Percentiles rank a stretch among this genome's conserved stretches.
Conservation (phyloP, 2,797 vertebrate species). For the Champsocephalus gunnari region DNA sequence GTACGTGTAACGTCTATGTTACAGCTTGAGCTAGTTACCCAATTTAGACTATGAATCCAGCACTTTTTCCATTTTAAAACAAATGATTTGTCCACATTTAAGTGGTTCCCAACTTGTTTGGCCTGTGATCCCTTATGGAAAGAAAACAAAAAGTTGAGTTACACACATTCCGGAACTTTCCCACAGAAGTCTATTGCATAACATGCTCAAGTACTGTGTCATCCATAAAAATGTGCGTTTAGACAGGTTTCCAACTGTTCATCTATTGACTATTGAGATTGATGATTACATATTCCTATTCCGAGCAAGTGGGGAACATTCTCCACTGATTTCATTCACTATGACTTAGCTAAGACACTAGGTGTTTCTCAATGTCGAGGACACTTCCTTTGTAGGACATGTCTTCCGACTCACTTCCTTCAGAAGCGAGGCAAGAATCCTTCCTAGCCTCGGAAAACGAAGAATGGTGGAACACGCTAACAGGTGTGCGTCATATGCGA, state of each 20-base stretch:
- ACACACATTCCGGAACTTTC: conserved; percentile 13
- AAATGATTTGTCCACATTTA: background rate
- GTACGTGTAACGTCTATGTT: background rate
- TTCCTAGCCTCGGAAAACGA: too few species aligned
- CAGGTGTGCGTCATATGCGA: too few species aligned
- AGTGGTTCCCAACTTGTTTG: too few species aligned
- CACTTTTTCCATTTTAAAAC: background rate
- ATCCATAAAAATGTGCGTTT: conserved; percentile 5
- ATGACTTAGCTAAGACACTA: conserved; percentile 17
- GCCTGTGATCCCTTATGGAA: too few species aligned
- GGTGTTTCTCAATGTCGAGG: too few species aligned
- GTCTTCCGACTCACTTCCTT: too few species aligned
- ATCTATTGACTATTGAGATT: conserved; percentile 1
- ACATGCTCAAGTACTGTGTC: background rate
- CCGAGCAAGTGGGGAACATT: background rate
- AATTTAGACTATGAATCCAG: background rate
- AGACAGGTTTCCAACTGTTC: conserved; percentile 11
- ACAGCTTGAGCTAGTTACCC: background rate
- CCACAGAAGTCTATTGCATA: background rate
- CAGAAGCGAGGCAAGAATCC: too few species aligned
- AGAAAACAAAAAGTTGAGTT: too few species aligned
- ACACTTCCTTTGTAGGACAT: too few species aligned
- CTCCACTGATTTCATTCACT: background rate
- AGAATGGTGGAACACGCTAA: too few species aligned
- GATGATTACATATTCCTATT: background rate